phyloP scores from a whole-genome alignment of 2,113 vertebrate genomes.

The Callionymus lyra region DNA sequence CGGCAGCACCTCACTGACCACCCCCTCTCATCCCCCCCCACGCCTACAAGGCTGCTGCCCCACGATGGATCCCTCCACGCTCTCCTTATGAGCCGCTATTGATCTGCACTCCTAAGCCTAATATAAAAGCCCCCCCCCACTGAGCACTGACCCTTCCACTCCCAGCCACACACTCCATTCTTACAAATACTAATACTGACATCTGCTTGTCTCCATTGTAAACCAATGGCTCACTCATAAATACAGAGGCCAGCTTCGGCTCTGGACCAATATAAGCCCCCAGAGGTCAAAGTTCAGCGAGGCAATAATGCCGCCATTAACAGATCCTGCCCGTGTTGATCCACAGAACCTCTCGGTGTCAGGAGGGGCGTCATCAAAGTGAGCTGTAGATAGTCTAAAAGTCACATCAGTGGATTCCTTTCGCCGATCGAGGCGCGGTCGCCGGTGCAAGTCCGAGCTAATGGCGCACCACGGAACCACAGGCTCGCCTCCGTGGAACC shows the following conservation, averaged over 20 bases:
- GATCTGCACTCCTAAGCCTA: constrained; percentile 55
- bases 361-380: too few species aligned
- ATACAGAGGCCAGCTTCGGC: constrained; percentile 48
- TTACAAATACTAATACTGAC: constrained; percentile 48
- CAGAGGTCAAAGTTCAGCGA: constrained; percentile 45
- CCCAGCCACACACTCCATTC: constrained; percentile 22
- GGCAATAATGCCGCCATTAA: constrained; percentile 47
- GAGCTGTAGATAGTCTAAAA: too few species aligned
- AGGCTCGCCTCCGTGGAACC: too few species aligned
- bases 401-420: too few species aligned
- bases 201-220: constrained; percentile 59
- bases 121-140: constrained; percentile 49
- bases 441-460: too few species aligned
- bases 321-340: constrained; percentile 5
- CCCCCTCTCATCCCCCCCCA: constrained; percentile 5
- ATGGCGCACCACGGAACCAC: too few species aligned
- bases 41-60: constrained; percentile 33
- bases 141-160: constrained; percentile 28
- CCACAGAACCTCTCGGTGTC: neutral
- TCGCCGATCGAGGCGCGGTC: too few species aligned
- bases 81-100: constrained; percentile 62
- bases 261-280: constrained; percentile 54
- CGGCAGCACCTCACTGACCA: too few species aligned
- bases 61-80: constrained; percentile 51
- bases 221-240: constrained; percentile 51